Evolutionary conservation across 1,140 invertebrate species (phyloP).

Genomic region (Drosophila equinoxialis): DNA sequence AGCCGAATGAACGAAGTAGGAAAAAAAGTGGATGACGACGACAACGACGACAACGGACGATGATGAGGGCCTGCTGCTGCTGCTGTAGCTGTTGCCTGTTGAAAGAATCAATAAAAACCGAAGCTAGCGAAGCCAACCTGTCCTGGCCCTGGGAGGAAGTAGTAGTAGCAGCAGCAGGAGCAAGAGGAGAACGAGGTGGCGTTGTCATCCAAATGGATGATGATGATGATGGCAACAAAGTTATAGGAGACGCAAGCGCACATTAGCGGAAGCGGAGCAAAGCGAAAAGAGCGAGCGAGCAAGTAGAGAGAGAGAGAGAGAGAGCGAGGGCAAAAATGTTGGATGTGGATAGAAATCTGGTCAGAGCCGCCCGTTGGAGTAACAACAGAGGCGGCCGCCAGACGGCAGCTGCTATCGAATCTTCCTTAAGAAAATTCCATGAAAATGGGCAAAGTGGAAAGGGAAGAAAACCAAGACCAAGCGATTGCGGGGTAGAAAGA

Average conservation of each 20-base stretch:
- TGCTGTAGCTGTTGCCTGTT: slow-evolving; percentile 16
- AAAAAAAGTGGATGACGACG: slow-evolving; percentile 27
- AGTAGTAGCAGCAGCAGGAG: neutral
- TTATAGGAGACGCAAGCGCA: slow-evolving; percentile 8
- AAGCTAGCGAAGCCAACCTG: slow-evolving; percentile 52
- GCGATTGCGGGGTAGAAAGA: neutral
- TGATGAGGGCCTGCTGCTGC: slow-evolving; percentile 14
- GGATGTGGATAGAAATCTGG: slow-evolving; percentile 12
- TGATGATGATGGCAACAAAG: slow-evolving; percentile 8
- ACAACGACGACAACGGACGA: slow-evolving; percentile 17
- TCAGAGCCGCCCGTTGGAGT: neutral
- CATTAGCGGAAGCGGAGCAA: slow-evolving; percentile 11
- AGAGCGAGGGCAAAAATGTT: neutral
- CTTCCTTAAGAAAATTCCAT: slow-evolving; percentile 49
- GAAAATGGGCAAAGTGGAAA: slow-evolving; percentile 19
- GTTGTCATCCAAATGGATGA: slow-evolving; percentile 5
- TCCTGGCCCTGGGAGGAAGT: slow-evolving; percentile 18
- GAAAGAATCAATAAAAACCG: slow-evolving; percentile 58
- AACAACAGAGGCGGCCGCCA: neutral
- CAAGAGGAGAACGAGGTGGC: slow-evolving; percentile 14
- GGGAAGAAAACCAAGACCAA: neutral
- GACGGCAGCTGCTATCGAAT: slow-evolving; percentile 35
- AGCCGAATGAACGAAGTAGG: slow-evolving; percentile 8
- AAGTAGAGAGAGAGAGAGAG: neutral
- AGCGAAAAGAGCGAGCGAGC: neutral